Base-by-base conservation (phyloP, 2,888 invertebrate species). In the Flabesymbios commensalis region DNA sequence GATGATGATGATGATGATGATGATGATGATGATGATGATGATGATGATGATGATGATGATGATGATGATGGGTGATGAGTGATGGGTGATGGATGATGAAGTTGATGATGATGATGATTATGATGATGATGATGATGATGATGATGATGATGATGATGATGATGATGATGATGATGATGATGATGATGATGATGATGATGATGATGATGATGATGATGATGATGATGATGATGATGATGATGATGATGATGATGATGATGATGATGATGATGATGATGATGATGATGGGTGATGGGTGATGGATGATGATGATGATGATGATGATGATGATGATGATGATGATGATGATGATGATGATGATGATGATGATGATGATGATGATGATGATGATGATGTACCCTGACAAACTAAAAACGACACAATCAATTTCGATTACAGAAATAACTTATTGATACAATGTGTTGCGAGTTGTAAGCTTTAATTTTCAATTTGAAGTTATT, bases 1-100 rank as follows among this genome's bases (percentile, higher is more conserved):
- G 57, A 29, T 45, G 48, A 32, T 32, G 45, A 57, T 48, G 36
- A 47, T 7, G 47, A 3, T 47, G 57, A 29, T 57, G 57, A 57
- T 39, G 43, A 19, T 29, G 55, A 28, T 43, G 43, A 1, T 43
- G 43, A 43, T 55, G 55, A 55, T 55, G 43, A 55, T 24, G 41
- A 43, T 28, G 55, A 28, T 42, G 45, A 17, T 10, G 22, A 10
- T 10, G 22, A 28, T n/a, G n/a, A n/a, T n/a, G n/a, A n/a, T n/a
- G n/a, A n/a, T n/a, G n/a, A n/a, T n/a, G n/a, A n/a, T n/a, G n/a
- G n/a, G n/a, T n/a, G n/a, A n/a, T n/a, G n/a, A n/a, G n/a, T n/a
- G n/a, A n/a, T n/a, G n/a, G n/a, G n/a, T n/a, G n/a, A n/a, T n/a
- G n/a, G n/a, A n/a, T n/a, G n/a, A n/a, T n/a, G n/a, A n/a, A n/a